Evolutionary conservation across 1,140 invertebrate genomes (phyloP), one percentile per base, ranked within the genome.

Genomic region (Mizuhopecten yessoensis): DNA sequence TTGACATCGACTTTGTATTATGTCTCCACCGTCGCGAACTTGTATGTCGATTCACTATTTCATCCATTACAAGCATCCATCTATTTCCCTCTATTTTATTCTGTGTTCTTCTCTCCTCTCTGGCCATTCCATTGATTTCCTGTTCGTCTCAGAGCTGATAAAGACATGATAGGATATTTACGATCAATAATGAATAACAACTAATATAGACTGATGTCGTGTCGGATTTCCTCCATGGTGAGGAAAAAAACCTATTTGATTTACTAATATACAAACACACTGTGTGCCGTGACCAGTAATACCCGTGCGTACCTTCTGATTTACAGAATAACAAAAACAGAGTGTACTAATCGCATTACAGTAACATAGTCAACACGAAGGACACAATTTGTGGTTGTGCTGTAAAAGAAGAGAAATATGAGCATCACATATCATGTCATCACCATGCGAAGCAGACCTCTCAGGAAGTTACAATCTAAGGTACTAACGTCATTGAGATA

Each of bases 291-390:
- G 3, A n/a, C 57, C 23, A 17, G 57, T 75, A 75, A 75, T 75
- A 75, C 57, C 57, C 57, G 57, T 75, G 57, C 57, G 29, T 75
- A 23, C 29, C 57, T 75, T 75, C 23, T 75, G 57, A 75, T 75
- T 75, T 75, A 29, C 57, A 45, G 57, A 75, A 75, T 75, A 29
- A 75, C 57, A 75, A 75, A 75, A 75, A 75, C 57, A 75, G 57
- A 75, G 57, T 3, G 29, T 29, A 39, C 13, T 39, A 39, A 29
- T 75, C 57, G 23, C 29, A 75, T 75, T 75, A 75, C 9, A n/a
- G 1, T 17, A 5, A 75, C 57, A 39, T 7, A 13, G 5, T 39
- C 36, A n/a, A 3, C 57, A 75, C 57, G 57, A 75, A 75, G 5
- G n/a, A 75, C 29, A 29, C 45, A 11, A 57, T 57, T 57, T 57